Conservation (phyloP, 2,113 vertebrate species). For the Malurus alboscapulatus region DNA sequence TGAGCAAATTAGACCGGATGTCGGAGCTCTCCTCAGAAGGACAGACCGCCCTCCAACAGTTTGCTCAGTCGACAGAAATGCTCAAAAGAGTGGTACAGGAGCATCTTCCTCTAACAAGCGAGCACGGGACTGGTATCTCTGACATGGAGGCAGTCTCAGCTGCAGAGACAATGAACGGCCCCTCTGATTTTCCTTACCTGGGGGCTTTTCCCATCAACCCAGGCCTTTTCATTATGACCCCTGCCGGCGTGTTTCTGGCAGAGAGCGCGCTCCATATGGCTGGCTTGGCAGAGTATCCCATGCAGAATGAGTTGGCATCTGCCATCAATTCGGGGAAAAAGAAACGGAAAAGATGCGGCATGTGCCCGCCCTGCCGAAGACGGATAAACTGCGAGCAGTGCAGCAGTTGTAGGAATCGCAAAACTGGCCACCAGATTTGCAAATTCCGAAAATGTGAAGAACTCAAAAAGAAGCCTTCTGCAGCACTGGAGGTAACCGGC, state of each 20-base stretch:
- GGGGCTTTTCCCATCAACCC: conserved; percentile 98
- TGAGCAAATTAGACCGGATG: conserved; percentile 92
- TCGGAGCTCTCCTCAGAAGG: conserved; percentile 91
- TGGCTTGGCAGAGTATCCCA: conserved; percentile 94
- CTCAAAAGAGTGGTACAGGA: conserved; percentile 96
- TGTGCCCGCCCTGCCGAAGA: conserved; percentile 95
- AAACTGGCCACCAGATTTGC: conserved; percentile 99
- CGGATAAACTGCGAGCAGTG: conserved; percentile 99
- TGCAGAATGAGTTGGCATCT: conserved; percentile 96
- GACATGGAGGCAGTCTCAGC: conserved; percentile 94
- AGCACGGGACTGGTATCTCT: conserved; percentile 83
- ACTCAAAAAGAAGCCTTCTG: conserved; percentile 99
- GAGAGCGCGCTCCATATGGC: conserved; percentile 99
- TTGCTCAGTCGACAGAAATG: conserved; percentile 94
- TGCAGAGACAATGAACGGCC: conserved; percentile 89
- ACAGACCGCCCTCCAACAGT: conserved; percentile 96
- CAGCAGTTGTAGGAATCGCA: conserved; percentile 99
- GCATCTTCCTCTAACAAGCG: conserved; percentile 91
- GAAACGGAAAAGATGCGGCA: conserved; percentile 98
- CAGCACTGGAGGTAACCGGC: conserved; percentile 95
- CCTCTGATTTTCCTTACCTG: conserved; percentile 96
- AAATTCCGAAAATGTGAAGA: conserved; percentile 99
- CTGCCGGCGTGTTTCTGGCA: conserved; percentile 95
- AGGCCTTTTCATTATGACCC: conserved; percentile 99
- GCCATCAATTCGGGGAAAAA: conserved; percentile 98